Conservation (phyloP, 2,113 vertebrate species). For the Gallinago jamesoni region DNA sequence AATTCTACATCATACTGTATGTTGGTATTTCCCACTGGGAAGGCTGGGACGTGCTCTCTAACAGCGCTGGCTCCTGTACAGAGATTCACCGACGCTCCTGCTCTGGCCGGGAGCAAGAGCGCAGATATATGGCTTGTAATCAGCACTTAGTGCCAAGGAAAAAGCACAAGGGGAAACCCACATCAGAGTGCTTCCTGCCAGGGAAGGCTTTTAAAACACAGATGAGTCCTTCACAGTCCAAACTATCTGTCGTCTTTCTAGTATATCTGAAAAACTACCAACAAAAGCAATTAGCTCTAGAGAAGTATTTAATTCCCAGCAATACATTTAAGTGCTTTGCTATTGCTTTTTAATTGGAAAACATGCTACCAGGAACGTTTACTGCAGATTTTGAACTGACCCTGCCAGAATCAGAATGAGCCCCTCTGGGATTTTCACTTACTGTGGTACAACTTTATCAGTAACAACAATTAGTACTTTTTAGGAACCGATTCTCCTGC, state of each 20-base stretch:
- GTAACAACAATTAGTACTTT: neutral
- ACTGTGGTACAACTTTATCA: neutral
- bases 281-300: neutral
- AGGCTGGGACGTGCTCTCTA: neutral
- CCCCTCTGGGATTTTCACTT: neutral
- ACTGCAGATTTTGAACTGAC: conserved; percentile 2
- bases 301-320: conserved; percentile 6
- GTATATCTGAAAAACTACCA: neutral
- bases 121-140: neutral
- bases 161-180: neutral
- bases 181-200: neutral
- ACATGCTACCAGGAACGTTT: neutral
- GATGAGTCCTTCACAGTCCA: neutral
- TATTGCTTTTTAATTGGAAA: conserved; percentile 43
- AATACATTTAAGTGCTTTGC: neutral
- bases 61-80: neutral
- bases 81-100: neutral
- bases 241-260: neutral
- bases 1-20: neutral
- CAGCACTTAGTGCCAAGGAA: neutral
- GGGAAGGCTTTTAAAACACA: neutral
- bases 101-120: neutral
- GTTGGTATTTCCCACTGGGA: neutral
- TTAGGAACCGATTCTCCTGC: neutral
- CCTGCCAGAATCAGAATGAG: neutral